Conservation (phyloP, 2,888 invertebrate species). For the Xylota segnis region DNA sequence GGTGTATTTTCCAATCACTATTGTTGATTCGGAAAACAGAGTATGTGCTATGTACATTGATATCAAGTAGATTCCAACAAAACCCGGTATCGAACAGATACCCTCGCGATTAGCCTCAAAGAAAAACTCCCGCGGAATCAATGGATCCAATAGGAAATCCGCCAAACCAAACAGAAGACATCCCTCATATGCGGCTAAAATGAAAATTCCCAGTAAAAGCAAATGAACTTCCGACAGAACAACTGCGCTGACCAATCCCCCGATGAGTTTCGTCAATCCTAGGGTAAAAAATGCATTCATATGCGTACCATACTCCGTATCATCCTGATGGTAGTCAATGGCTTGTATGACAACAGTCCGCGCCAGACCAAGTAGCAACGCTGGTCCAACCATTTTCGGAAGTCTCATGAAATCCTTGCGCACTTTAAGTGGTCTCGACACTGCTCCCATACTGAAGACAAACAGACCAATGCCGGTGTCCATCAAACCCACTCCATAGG, state of each 20-base stretch:
- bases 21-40: constrained; percentile 83
- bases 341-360: constrained; percentile 87
- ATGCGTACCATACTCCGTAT: constrained; percentile 97
- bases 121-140: constrained; percentile 86
- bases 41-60: constrained; percentile 88
- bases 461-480: constrained; percentile 97
- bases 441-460: constrained; percentile 92
- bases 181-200: constrained; percentile 88
- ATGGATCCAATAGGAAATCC: constrained; percentile 88
- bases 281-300: constrained; percentile 99
- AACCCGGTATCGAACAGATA: constrained; percentile 93
- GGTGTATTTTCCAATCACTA: constrained; percentile 78
- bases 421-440: constrained; percentile 85
- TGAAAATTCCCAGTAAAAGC: constrained; percentile 85
- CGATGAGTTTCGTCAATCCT: constrained; percentile 91
- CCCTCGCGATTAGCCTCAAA: constrained; percentile 96
- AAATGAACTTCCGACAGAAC: constrained; percentile 79
- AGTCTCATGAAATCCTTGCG: constrained; percentile 78
- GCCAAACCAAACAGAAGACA: constrained; percentile 88
- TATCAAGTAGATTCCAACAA: constrained; percentile 92
- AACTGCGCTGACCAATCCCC: constrained; percentile 85
- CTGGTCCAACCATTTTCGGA: constrained; percentile 82
- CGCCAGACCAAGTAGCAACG: constrained; percentile 87
- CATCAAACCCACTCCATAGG: constrained; percentile 95
- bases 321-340: constrained; percentile 93